Conservation (phyloP, 1,140 invertebrate species). For the Sweltsa coloradensis region DNA sequence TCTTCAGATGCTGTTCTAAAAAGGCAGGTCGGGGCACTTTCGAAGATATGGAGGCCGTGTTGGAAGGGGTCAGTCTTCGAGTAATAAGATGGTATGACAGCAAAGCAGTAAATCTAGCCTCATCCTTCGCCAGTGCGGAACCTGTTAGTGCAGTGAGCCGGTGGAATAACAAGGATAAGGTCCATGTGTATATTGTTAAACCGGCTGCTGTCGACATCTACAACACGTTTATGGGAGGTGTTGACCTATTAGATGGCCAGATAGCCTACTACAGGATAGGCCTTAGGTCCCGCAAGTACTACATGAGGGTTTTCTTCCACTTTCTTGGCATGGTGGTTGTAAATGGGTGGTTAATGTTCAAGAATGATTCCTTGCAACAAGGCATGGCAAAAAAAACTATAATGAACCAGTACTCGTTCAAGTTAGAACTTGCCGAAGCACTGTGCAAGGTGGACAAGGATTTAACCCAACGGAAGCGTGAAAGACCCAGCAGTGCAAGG, state of each 20-base stretch:
- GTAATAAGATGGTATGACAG: conserved; percentile 4
- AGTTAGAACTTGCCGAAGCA: not conserved
- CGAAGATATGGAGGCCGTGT: not conserved
- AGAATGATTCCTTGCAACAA: not conserved
- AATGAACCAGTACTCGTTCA: not conserved
- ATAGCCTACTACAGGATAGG: not conserved
- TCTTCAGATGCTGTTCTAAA: conserved; percentile 5
- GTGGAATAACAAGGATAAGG: not conserved
- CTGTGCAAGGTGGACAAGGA: not conserved
- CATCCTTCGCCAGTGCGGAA: conserved; percentile 8
- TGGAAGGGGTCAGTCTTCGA: not conserved
- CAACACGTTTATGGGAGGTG: conserved; percentile 3
- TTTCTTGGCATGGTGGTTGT: conserved; percentile 1
- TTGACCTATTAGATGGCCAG: conserved; percentile 1
- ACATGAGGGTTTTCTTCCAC: conserved; percentile 7
- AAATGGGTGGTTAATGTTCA: not conserved
- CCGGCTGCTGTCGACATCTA: not conserved
- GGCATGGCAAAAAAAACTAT: not conserved
- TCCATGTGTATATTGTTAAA: not conserved
- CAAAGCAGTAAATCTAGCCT: conserved; percentile 1
- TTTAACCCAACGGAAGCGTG: not conserved
- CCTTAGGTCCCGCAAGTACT: not conserved
- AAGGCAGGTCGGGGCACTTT: not conserved
- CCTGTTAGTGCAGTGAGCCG: conserved; percentile 18
- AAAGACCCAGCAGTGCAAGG: not conserved